Evolutionary conservation across 2,113 vertebrate genomes (phyloP), one percentile per base, ranked within the genome.

Genomic region (Sapayoa aenigma): DNA sequence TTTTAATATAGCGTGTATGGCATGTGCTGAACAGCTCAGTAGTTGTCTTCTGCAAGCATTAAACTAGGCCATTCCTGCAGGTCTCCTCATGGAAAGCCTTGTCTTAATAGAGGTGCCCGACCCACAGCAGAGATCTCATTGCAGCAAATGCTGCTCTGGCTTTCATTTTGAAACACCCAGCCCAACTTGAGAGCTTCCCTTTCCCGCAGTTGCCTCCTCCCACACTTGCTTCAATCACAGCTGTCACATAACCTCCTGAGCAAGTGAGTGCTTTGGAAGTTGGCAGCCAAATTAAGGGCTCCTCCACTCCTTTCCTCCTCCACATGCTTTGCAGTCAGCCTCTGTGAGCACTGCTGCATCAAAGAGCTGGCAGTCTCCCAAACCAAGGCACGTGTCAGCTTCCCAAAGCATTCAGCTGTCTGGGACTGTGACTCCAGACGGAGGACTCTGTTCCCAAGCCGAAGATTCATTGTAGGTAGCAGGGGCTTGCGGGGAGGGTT

Each of bases 241-340:
- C 94, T 93, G 84, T 89, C 89, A 94, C 83, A 72, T 91, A 94
- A 66, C 81, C 95, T 93, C 88, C 85, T 1, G 69, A 96, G 90
- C 80, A 14, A 95, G 92, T 31, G 55, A 94, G 80, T 4, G 18
- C 94, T 95, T 96, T 92, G 90, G 67, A 96, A 95, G 90, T 71
- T 94, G 95, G 95, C 95, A 96, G 95, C 90, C 92, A 93, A 94
- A 93, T 96, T 92, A 96, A 96, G 96, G 90, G 94, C 92, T 92
- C 88, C 90, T 96, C 95, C 96, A 89, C 94, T 94, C 86, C 91
- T 89, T 96, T 94, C 92, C 67, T 87, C 90, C 95, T 93, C 87
- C 83, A 71, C 83, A 95, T 42, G 94, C 93, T 96, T 82, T 95
- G 95, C 96, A 93, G 84, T 95, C 90, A 94, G 93, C 69, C 90